Evolutionary conservation across 2,888 invertebrate species (phyloP).

Genomic region (Fragum whitleyi): DNA sequence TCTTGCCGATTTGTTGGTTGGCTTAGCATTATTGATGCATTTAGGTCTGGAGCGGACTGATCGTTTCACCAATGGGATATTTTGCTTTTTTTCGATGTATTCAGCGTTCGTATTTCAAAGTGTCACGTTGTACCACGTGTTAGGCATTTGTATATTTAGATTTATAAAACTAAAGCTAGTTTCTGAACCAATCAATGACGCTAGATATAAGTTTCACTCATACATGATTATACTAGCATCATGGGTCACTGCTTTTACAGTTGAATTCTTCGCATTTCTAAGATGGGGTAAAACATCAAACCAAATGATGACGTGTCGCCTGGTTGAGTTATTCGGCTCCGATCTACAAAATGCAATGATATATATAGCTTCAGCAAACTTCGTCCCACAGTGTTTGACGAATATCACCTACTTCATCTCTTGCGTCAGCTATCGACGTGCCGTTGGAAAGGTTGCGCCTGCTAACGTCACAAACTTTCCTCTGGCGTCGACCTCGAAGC

Average conservation of each 20-base stretch:
- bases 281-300: not conserved
- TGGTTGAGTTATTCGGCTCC: not conserved
- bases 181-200: not conserved
- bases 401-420: not conserved
- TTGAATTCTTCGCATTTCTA: not conserved
- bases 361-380: not conserved
- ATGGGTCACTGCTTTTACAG: not conserved
- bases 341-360: not conserved
- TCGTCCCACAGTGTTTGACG: constrained; percentile 7
- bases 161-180: not conserved
- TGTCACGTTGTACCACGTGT: constrained; percentile 2
- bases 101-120: not conserved
- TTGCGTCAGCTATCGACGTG: not conserved
- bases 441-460: not conserved
- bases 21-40: not conserved
- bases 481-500: not conserved
- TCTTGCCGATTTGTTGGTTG: constrained; percentile 2
- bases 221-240: not conserved
- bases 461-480: not conserved
- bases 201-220: not conserved
- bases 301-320: not conserved
- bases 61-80: not conserved
- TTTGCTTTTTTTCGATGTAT: not conserved
- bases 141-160: not conserved
- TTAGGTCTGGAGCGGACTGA: not conserved